These are phyloP conservation scores for Umimayanthus kanabou DNA, from an alignment of 92 coral and sea anemone species.

Conservation along the genomic window DNA sequence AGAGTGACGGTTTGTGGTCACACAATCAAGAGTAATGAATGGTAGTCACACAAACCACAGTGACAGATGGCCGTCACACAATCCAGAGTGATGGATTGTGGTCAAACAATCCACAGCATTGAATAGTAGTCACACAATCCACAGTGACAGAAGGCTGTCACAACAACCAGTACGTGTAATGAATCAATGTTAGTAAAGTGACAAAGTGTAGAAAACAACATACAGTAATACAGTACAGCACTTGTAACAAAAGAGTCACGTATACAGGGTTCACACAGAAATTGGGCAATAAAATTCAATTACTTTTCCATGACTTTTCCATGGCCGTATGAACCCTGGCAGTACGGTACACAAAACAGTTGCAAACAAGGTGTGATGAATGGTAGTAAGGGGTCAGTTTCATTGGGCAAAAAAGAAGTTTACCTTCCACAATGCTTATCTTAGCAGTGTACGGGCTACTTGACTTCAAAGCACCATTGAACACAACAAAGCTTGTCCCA, in stretches of 20 bases:
- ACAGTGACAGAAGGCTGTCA: not conserved
- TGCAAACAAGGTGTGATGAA: not conserved
- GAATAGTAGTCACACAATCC: not conserved
- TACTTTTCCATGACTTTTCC: too few relatives aligned
- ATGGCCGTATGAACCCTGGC: too few relatives aligned
- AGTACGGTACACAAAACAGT: not conserved
- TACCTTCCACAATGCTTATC: constrained; percentile 96
- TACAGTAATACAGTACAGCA: too few relatives aligned
- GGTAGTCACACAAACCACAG: not conserved
- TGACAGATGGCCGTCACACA: too few relatives aligned
- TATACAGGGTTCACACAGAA: too few relatives aligned
- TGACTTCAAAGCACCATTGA: constrained; percentile 94
- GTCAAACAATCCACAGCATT: not conserved
- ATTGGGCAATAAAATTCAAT: too few relatives aligned
- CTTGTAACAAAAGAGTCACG: too few relatives aligned
- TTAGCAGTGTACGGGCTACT: constrained; percentile 84
- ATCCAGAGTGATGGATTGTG: not conserved
- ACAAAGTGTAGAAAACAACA: not conserved
- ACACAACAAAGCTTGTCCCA: constrained; percentile 96
- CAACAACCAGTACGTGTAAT: not conserved
- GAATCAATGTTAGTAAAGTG: not conserved
- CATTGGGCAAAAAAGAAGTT: not conserved
- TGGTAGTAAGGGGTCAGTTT: not conserved
- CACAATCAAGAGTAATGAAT: not conserved
- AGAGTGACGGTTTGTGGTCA: not conserved